These are phyloP conservation scores for Leucopternis melanops DNA, from an alignment of 2,113 vertebrate species.

Conservation along the genomic window DNA sequence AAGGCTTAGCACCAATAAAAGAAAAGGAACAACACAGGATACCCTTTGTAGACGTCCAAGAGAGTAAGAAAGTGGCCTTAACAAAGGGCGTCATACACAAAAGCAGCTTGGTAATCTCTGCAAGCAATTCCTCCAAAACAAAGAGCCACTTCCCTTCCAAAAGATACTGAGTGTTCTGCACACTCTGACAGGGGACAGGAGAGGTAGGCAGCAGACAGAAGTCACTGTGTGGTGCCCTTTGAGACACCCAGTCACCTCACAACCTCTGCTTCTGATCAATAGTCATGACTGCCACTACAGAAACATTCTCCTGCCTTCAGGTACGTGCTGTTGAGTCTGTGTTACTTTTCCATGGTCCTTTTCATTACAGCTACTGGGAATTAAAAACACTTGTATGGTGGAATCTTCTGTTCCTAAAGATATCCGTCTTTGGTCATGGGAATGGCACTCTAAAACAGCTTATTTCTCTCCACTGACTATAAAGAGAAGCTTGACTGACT, in stretches of 20 bases:
- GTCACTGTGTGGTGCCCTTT: background rate
- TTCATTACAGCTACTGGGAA: too few relatives aligned
- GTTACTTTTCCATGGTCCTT: too few relatives aligned
- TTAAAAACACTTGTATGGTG: too few relatives aligned
- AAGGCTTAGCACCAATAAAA: background rate
- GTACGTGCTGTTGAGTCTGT: background rate
- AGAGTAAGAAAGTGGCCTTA: background rate
- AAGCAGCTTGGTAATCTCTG: background rate
- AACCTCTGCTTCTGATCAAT: background rate
- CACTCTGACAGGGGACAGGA: background rate
- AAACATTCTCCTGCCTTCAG: background rate
- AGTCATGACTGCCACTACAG: rapidly evolving
- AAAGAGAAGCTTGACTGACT: too few relatives aligned
- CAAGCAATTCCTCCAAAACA: background rate
- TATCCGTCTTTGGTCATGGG: too few relatives aligned
- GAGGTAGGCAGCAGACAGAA: background rate
- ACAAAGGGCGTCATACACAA: background rate
- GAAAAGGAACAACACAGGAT: background rate
- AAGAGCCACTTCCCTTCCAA: background rate
- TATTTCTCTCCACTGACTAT: too few relatives aligned
- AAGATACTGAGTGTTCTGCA: background rate
- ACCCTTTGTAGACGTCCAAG: background rate
- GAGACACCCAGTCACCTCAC: background rate
- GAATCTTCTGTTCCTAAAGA: too few relatives aligned
- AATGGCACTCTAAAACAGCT: too few relatives aligned